phyloP scores from a whole-genome alignment of 2,888 invertebrate genomes.

The Tribolium freemani region DNA sequence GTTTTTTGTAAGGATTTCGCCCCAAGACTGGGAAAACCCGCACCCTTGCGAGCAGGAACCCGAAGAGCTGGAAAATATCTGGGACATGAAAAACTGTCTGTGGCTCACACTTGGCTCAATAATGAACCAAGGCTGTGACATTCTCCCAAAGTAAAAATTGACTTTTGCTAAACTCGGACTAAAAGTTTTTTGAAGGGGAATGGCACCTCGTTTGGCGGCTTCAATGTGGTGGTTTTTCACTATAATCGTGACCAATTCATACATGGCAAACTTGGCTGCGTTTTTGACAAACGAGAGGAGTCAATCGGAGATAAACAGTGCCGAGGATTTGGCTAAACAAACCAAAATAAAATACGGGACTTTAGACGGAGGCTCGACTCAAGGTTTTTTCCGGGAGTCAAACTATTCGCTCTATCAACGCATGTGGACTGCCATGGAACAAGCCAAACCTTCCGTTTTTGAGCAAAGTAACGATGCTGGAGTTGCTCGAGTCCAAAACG shows the following conservation, averaged over 20 bases:
- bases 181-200: constrained; percentile 74
- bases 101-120: constrained; percentile 94
- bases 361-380: constrained; percentile 88
- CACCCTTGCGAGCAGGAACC: constrained; percentile 90
- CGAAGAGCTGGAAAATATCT: constrained; percentile 89
- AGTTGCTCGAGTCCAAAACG: constrained; percentile 82
- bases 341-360: constrained; percentile 95
- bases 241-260: constrained; percentile 90
- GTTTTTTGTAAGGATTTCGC: constrained; percentile 77
- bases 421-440: constrained; percentile 41
- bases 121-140: constrained; percentile 93
- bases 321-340: constrained; percentile 91
- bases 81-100: constrained; percentile 87
- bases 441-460: constrained; percentile 27
- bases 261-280: constrained; percentile 93
- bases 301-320: constrained; percentile 83
- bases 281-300: constrained; percentile 79
- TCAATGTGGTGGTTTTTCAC: constrained; percentile 93
- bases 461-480: constrained; percentile 73
- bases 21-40: constrained; percentile 93
- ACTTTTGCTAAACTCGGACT: not conserved
- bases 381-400: constrained; percentile 86
- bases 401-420: constrained; percentile 45
- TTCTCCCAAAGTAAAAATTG: constrained; percentile 81
- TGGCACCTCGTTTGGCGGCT: constrained; percentile 87